Evolutionary conservation across 2,797 vertebrate genomes (phyloP), one percentile per base, ranked within the genome.

Genomic region (Peromyscus eremicus): DNA sequence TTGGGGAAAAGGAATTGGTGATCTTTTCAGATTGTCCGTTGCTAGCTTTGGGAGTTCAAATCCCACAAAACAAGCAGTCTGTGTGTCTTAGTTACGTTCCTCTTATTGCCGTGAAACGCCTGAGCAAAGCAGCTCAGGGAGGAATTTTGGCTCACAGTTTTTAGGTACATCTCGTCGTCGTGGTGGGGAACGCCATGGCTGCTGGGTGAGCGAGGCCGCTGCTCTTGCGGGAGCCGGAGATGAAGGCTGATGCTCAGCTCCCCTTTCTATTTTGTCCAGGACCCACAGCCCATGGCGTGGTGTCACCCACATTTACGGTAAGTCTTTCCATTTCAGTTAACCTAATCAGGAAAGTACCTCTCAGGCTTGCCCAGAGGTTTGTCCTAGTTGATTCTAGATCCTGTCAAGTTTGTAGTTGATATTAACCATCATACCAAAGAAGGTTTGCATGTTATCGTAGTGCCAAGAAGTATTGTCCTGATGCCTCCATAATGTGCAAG

Each of bases 361-460:
- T 27, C 29, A n/a, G 55, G 12, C 5, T 2, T 46, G 13, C 13
- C 49, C 13, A 43, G 86, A 60, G n/a, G 32, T n/a, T n/a, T 66
- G 23, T 13, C 88, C 60, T 19, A 19, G 32, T 32, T 77, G 57
- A 49, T 10, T 49, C n/a, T 75, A 43, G 19, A 60, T 43, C 17
- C 73, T 6, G 8, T 27, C 32, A 66, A n/a, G 57, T 27, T 49
- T 49, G 14, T 32, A 11, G n/a, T 27, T 19, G 1, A 46, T 64
- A 46, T 11, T 27, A 27, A 14, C 75, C 21, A 8, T 37, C 14
- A 4, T 17, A 11, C n/a, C 0, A 1, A 40, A 34, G 11, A 43
- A 52, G 32, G 12, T n/a, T 21, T 23, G 17, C 10, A 4, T 17
- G 4, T 66, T n/a, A 2, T n/a, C 49, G 29, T 37, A 62, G 27